phyloP scores from a whole-genome alignment of 2,113 vertebrate genomes.

The Diglossa brunneiventris region DNA sequence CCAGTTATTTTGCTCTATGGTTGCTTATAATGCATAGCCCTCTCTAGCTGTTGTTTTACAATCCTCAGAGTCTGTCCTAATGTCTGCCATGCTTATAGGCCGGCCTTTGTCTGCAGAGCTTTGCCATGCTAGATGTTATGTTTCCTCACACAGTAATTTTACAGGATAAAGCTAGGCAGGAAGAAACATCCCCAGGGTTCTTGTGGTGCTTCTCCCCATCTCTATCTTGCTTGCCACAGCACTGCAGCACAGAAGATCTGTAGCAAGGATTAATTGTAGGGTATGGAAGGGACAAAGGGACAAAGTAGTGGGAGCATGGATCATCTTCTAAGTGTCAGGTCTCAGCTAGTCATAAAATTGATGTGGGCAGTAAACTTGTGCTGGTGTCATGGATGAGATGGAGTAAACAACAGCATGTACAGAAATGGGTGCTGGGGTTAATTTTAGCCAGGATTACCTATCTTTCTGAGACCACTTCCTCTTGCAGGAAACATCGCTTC shows the following conservation, averaged over 20 bases:
- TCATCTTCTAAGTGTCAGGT: not conserved
- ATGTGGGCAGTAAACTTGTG: not conserved
- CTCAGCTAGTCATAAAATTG: not conserved
- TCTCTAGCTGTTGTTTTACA: not conserved
- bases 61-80: not conserved
- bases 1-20: constrained; percentile 8
- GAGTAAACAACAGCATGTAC: not conserved
- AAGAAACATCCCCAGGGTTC: not conserved
- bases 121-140: not conserved
- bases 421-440: not conserved
- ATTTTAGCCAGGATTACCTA: not conserved
- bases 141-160: not conserved
- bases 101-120: not conserved
- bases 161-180: not conserved
- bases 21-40: not conserved
- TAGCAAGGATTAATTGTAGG: not conserved
- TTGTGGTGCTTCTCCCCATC: not conserved
- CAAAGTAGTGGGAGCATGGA: not conserved
- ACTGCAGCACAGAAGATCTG: not conserved
- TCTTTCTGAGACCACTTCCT: not conserved
- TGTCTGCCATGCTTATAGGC: not conserved
- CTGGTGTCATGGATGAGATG: not conserved
- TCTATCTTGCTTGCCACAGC: not conserved
- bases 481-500: not conserved
- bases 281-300: not conserved